These are phyloP conservation scores for Antechinus flavipes DNA, from an alignment of 2,113 vertebrate genomes.

Conservation along the genomic window DNA sequence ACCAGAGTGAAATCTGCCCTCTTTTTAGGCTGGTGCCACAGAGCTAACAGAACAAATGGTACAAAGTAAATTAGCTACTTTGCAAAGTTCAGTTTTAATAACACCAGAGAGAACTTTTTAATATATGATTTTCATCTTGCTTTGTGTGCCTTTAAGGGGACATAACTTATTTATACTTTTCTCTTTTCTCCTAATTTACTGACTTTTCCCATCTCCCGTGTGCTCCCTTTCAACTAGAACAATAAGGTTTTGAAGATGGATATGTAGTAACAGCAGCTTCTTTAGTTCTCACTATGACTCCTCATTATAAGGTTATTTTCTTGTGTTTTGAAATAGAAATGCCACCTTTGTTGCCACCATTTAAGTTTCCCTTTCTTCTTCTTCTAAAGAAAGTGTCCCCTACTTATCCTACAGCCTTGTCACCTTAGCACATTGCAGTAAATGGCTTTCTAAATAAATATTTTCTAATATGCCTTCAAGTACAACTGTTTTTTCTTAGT, in stretches of 20 bases:
- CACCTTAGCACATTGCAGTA: conserved; percentile 69
- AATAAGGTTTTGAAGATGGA: conserved; percentile 81
- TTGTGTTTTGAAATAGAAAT: conserved; percentile 82
- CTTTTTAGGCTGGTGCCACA: conserved; percentile 5
- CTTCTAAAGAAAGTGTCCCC: conserved; percentile 69
- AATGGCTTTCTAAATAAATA: conserved; percentile 83
- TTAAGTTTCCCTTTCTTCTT: conserved; percentile 75
- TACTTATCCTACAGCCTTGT: conserved; percentile 70
- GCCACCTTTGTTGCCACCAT: conserved; percentile 79
- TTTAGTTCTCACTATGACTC: conserved; percentile 74
- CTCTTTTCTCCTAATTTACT: conserved; percentile 71
- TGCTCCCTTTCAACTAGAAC: conserved; percentile 78
- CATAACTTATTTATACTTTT: conserved; percentile 71
- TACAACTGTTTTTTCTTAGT: conserved; percentile 79
- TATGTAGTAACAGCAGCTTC: conserved; percentile 65
- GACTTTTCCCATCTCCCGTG: conserved; percentile 53
- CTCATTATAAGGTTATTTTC: conserved; percentile 86
- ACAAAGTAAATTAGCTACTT: conserved; percentile 62
- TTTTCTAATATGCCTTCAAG: conserved; percentile 78
- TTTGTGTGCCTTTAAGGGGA: conserved; percentile 75
- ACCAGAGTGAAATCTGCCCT: conserved; percentile 26
- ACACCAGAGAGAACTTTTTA: conserved; percentile 59
- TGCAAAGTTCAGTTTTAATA: conserved; percentile 77
- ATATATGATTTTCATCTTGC: conserved; percentile 75
- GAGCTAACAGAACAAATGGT: conserved; percentile 48